Evolutionary conservation across 1,140 invertebrate species (phyloP).

Genomic region (Gyrodactylus bullatarudis): DNA sequence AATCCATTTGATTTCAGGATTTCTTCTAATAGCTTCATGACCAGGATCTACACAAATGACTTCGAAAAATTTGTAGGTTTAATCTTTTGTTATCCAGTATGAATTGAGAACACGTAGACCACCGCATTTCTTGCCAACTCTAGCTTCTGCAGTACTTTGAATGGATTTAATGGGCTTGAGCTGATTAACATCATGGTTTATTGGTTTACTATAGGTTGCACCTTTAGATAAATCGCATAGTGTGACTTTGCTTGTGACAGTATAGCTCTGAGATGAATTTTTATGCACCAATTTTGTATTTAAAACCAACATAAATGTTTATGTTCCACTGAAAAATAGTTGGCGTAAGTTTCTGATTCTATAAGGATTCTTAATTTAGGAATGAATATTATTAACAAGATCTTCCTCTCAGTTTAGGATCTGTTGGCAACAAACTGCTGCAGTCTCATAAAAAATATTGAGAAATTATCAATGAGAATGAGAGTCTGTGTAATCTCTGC

Average conservation of each 20-base stretch:
- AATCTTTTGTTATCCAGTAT: constrained; percentile 95
- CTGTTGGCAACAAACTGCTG: no score
- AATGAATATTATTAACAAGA: no score
- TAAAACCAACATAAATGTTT: no score
- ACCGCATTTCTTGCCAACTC: constrained; percentile 52
- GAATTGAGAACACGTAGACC: constrained; percentile 74
- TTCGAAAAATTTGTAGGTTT: constrained; percentile 94
- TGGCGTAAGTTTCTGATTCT: no score
- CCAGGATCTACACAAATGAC: constrained; percentile 54
- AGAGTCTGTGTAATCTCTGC: no score
- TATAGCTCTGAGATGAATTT: constrained; percentile 48
- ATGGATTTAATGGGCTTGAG: constrained; percentile 67
- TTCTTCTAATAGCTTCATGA: constrained; percentile 68
- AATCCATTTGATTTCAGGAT: constrained; percentile 87
- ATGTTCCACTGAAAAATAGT: no score
- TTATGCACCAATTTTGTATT: no score
- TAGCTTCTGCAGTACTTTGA: constrained; percentile 84
- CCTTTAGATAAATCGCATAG: constrained; percentile 29
- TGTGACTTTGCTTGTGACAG: constrained; percentile 70
- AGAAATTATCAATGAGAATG: no score
- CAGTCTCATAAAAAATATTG: no score
- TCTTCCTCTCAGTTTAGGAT: no score
- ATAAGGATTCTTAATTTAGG: no score
- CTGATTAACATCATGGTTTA: constrained; percentile 89
- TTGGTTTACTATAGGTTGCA: constrained; percentile 90